Percentiles rank a stretch among this genome's conserved stretches.
Conservation (phyloP, 2,113 vertebrate genomes). For the Bolborhynchus lineola region DNA sequence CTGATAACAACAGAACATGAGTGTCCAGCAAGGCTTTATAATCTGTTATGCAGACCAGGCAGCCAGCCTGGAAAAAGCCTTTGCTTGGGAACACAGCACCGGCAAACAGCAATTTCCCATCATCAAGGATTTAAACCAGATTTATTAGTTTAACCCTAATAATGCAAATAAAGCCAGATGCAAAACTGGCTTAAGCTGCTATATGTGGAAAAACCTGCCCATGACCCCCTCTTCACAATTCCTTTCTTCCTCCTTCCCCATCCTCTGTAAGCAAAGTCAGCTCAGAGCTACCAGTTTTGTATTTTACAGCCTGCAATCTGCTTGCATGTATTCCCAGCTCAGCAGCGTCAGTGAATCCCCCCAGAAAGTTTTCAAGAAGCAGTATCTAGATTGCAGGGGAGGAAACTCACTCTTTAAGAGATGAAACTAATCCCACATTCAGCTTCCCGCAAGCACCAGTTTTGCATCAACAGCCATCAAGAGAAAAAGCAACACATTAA, state of each 20-base stretch:
- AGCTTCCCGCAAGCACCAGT: neutral
- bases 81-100: fast-evolving
- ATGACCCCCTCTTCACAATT: fast-evolving
- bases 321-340: neutral
- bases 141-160: conserved; percentile 1
- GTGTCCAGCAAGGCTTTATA: fast-evolving
- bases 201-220: neutral
- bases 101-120: neutral
- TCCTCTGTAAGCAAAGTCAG: neutral
- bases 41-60: neutral
- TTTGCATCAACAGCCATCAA: neutral
- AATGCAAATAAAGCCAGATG: neutral
- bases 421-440: neutral
- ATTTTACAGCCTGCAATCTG: neutral
- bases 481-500: neutral
- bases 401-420: neutral
- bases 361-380: neutral
- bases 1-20: neutral
- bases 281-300: fast-evolving
- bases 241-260: neutral
- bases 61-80: neutral
- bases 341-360: neutral
- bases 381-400: neutral
- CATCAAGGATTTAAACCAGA: neutral
- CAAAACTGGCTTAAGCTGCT: neutral